Evolutionary conservation across 2,797 vertebrate genomes (phyloP), one percentile per base, ranked within the genome.

Genomic region (Notoglanidium macrostoma): DNA sequence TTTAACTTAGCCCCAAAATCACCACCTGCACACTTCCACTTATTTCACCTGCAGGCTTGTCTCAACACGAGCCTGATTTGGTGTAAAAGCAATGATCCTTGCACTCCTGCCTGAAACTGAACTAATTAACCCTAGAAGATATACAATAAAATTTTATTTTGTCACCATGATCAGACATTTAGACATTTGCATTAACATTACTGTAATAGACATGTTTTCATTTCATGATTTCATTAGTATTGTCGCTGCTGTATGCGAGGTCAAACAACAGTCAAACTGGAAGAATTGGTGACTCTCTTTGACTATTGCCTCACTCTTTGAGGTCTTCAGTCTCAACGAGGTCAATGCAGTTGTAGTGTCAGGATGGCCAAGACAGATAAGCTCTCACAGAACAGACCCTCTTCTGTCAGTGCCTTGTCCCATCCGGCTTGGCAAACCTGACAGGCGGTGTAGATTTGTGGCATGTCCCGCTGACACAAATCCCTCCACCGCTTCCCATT

Each of bases 391-490:
- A 83, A 74, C 23, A 76, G 78, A 78, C 63, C 63, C 54, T 82
- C 79, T 83, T 63, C 88, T 86, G 88, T 89, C 88, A 89, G 55
- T 78, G 61, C 63, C 63, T 46, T 46, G 70, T 87, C 86, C 84
- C 63, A 46, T 57, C 57, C 49, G 49, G 65, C 86, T 57, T 21
- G 86, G 65, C 80, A 80, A 76, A 79, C 89, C 73, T 89, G 89
- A 87, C 86, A 87, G 81, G 85, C 26, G 23, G 83, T 65, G 79
- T 61, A 78, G 65, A 72, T 82, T 85, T 88, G 82, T 84, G 67
- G 32, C 65, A 76, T 86, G 79, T 90, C 89, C 87, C 83, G 72
- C 82, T 87, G 89, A 90, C 89, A 90, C 77, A 85, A 88, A 90
- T 87, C 85, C 83, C 88, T 85, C 86, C 78, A 87, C 86, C 65